phyloP scores from a whole-genome alignment of 2,888 invertebrate species.

The Anthophora plumipes region DNA sequence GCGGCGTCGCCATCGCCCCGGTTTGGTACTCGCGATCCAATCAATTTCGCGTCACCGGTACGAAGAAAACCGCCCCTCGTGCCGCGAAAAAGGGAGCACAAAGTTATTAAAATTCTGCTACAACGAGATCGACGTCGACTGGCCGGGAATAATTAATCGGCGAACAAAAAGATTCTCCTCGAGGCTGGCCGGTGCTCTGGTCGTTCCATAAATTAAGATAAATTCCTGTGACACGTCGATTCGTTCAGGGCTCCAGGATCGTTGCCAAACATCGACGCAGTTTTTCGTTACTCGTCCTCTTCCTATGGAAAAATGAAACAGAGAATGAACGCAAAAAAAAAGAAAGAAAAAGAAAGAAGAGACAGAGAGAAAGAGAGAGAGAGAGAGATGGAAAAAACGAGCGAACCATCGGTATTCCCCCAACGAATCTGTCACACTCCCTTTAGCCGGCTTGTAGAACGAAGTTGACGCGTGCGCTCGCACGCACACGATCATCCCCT shows the following conservation, averaged over 20 bases:
- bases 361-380: background rate
- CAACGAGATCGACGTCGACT: slow-evolving; percentile 29
- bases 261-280: slow-evolving; percentile 69
- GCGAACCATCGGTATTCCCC: slow-evolving; percentile 60
- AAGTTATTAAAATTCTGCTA: slow-evolving; percentile 41
- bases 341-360: background rate
- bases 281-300: slow-evolving; percentile 53
- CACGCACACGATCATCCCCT: slow-evolving; percentile 39
- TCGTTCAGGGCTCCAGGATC: slow-evolving; percentile 46
- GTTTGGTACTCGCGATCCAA: slow-evolving; percentile 30
- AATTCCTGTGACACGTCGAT: slow-evolving; percentile 47
- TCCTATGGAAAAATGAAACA: slow-evolving; percentile 27
- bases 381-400: slow-evolving; percentile 43
- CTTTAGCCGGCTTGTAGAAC: slow-evolving; percentile 61
- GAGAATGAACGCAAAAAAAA: background rate
- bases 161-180: slow-evolving; percentile 30
- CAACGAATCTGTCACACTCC: slow-evolving; percentile 69
- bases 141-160: slow-evolving; percentile 36
- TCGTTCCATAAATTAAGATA: slow-evolving; percentile 49
- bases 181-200: background rate
- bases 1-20: background rate
- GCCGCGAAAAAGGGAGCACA: slow-evolving; percentile 6
- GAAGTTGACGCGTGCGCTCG: slow-evolving; percentile 54
- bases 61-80: slow-evolving; percentile 16
- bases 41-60: slow-evolving; percentile 38